A percentile compares a stretch with the other conserved stretches of the same genome.
Conservation (phyloP, 2,113 vertebrate genomes). For the Mesembrinibis cayennensis region DNA sequence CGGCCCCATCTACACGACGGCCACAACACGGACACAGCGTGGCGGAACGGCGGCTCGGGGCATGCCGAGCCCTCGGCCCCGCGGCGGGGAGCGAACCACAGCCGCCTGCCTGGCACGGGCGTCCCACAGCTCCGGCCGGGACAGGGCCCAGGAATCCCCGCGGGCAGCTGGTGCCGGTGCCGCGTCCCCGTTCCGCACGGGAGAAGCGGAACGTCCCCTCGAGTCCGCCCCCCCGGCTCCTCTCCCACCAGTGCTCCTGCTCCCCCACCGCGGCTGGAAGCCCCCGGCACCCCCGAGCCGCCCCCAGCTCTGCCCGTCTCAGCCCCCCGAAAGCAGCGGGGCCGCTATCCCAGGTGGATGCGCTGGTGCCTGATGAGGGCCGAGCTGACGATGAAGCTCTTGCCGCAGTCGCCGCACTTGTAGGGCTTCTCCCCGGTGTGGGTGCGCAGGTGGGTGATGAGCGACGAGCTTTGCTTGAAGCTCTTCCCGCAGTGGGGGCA, state of each 20-base stretch:
- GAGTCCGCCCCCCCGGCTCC: too few relatives aligned
- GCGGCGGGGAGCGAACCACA: too few relatives aligned
- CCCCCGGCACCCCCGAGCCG: too few relatives aligned
- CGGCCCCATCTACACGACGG: neutral
- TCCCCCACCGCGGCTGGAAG: too few relatives aligned
- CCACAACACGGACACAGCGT: neutral
- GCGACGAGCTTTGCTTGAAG: neutral
- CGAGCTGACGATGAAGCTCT: neutral
- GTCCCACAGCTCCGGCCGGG: neutral
- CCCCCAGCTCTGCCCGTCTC: too few relatives aligned
- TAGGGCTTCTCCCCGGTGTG: constrained; percentile 13
- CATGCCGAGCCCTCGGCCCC: neutral
- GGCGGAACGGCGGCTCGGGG: neutral
- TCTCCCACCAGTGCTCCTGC: too few relatives aligned
- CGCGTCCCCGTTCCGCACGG: too few relatives aligned
- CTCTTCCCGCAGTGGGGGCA: constrained; percentile 5
- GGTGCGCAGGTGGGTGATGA: neutral
- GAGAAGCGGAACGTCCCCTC: neutral
- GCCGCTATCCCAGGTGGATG: neutral
- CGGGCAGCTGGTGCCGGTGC: too few relatives aligned
- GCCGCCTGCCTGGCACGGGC: too few relatives aligned
- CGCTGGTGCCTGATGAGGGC: neutral
- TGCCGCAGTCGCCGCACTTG: constrained; percentile 24
- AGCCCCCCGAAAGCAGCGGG: too few relatives aligned
- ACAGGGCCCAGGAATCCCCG: too few relatives aligned